phyloP scores from a whole-genome alignment of 2,888 invertebrate genomes.

The Choristoneura rosaceana region DNA sequence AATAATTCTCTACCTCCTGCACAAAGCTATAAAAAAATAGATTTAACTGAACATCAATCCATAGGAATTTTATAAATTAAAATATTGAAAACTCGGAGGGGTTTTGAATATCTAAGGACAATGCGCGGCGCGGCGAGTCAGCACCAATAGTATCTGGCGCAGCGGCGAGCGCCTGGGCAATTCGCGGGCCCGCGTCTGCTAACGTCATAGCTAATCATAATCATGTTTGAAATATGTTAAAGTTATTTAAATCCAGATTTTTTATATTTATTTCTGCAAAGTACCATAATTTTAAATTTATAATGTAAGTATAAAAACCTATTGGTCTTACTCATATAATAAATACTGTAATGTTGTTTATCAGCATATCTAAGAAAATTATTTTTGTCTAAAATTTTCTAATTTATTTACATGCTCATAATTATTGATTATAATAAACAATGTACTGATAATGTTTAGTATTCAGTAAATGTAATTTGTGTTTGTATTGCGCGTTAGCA shows the following conservation, averaged over 20 bases:
- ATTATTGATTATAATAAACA: constrained; percentile 6
- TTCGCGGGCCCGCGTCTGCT: constrained; percentile 8
- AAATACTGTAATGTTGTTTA: constrained; percentile 20
- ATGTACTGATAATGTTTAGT: constrained; percentile 23
- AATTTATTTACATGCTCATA: constrained; percentile 30
- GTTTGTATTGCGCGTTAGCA: constrained; percentile 1
- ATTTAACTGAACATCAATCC: too few species aligned
- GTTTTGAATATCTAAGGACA: too few species aligned
- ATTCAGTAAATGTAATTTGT: constrained; percentile 7
- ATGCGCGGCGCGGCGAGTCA: too few species aligned
- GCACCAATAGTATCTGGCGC: too few species aligned
- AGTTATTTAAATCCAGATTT: constrained; percentile 16
- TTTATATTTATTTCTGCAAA: constrained; percentile 31
- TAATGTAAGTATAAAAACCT: constrained; percentile 28
- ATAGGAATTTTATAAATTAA: too few species aligned
- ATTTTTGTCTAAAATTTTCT: constrained; percentile 26
- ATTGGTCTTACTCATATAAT: constrained; percentile 36
- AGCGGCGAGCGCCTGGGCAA: not conserved
- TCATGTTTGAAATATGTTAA: constrained; percentile 2
- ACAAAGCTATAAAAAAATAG: not conserved
- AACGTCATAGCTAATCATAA: not conserved
- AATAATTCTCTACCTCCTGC: not conserved
- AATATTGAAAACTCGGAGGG: too few species aligned
- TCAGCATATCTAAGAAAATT: not conserved
- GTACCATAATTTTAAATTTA: constrained; percentile 31